Conservation (phyloP, 2,797 vertebrate species). For the Urocyon cinereoargenteus region DNA sequence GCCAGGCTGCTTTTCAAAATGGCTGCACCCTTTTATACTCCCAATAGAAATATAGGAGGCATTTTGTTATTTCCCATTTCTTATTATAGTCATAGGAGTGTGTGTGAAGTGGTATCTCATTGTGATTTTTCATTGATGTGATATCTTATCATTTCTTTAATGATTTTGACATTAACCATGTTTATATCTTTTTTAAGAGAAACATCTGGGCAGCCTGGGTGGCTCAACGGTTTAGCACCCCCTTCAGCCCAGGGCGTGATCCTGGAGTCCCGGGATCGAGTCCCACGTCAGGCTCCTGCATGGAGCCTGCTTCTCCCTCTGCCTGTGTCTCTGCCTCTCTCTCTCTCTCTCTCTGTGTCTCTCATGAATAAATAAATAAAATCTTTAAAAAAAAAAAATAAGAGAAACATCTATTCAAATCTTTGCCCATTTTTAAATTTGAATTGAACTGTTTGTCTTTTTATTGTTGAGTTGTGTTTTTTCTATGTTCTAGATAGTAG, state of each 20-base stretch:
- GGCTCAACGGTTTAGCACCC: no score
- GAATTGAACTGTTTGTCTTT: not conserved
- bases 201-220: not conserved
- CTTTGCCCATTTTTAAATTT: not conserved
- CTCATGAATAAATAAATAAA: no score
- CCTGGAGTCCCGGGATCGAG: no score
- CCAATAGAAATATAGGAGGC: not conserved
- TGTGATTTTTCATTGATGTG: not conserved
- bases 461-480: not conserved
- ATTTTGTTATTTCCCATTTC: not conserved
- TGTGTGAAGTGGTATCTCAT: not conserved
- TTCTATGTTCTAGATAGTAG: not conserved
- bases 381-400: no score
- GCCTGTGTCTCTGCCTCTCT: no score
- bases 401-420: not conserved
- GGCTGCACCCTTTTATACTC: not conserved
- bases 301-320: no score
- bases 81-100: not conserved
- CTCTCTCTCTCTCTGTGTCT: no score
- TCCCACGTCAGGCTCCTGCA: no score
- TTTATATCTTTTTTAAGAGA: not conserved
- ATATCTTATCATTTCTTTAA: not conserved
- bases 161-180: not conserved
- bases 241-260: no score
- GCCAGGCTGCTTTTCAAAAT: not conserved